These are phyloP conservation scores for Elachura formosa DNA, from an alignment of 2,113 vertebrate genomes.

Conservation along the genomic window DNA sequence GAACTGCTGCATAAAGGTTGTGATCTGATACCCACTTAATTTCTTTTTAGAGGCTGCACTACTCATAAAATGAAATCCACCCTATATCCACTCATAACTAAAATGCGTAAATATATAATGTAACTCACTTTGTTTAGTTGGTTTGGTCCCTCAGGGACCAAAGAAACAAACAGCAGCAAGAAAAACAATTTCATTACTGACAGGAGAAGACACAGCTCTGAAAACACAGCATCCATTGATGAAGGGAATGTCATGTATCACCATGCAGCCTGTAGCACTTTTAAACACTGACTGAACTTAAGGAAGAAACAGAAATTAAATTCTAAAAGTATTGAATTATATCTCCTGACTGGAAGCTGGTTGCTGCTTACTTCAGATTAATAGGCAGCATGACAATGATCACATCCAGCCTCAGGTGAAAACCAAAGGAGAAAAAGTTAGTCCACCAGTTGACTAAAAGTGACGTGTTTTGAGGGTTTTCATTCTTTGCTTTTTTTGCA, in stretches of 20 bases:
- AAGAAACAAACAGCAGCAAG: background rate
- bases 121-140: background rate
- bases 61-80: background rate
- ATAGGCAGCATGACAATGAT: background rate
- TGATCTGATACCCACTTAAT: background rate
- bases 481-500: background rate
- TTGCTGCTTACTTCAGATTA: background rate
- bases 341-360: background rate
- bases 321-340: background rate
- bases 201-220: background rate
- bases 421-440: background rate
- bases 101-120: background rate
- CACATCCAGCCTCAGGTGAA: background rate
- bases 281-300: background rate
- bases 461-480: background rate
- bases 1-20: background rate
- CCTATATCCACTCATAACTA: background rate
- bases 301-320: background rate
- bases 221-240: accelerated
- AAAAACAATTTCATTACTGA: background rate
- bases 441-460: background rate
- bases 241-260: background rate
- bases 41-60: background rate
- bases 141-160: background rate
- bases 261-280: background rate